Evolutionary conservation across 1,140 invertebrate genomes (phyloP).

Genomic region (Diploscapter pachys): DNA sequence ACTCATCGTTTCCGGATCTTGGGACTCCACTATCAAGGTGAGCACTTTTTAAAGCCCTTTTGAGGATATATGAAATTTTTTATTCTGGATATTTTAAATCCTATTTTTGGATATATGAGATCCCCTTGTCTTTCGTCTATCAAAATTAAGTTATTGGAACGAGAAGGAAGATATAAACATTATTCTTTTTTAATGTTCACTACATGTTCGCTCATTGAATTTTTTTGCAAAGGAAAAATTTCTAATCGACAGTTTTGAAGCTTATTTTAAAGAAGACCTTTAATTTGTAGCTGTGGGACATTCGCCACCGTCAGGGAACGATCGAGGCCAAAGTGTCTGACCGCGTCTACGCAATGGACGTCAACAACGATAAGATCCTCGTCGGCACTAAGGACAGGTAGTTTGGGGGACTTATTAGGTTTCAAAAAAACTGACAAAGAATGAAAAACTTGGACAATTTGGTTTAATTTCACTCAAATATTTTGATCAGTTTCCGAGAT

Average conservation of each 20-base stretch:
- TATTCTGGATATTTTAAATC: too few species aligned
- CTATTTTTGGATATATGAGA: too few species aligned
- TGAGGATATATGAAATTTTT: too few species aligned
- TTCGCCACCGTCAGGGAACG: conserved; percentile 24
- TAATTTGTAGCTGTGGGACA: conserved; percentile 70
- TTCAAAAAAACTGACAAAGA: too few species aligned
- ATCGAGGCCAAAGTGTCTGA: conserved; percentile 50
- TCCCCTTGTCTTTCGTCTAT: too few species aligned
- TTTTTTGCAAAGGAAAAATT: conserved; percentile 62
- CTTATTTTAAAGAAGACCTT: too few species aligned
- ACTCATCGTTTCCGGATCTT: conserved; percentile 87
- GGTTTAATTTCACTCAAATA: too few species aligned
- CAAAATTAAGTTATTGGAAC: too few species aligned
- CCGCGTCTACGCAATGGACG: conserved; percentile 86
- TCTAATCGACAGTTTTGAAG: not conserved
- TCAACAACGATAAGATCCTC: conserved; percentile 89
- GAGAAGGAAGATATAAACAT: too few species aligned
- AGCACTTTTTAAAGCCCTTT: conserved; percentile 73
- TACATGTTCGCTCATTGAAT: conserved; percentile 71
- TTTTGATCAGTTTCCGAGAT: too few species aligned
- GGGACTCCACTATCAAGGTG: conserved; percentile 89
- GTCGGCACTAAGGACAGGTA: conserved; percentile 81
- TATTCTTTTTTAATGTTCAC: too few species aligned
- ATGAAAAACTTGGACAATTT: too few species aligned
- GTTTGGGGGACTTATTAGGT: not conserved